These are phyloP conservation scores for Pterobdella sp. DNA, from an alignment of 2,888 invertebrate genomes.

Conservation along the genomic window DNA sequence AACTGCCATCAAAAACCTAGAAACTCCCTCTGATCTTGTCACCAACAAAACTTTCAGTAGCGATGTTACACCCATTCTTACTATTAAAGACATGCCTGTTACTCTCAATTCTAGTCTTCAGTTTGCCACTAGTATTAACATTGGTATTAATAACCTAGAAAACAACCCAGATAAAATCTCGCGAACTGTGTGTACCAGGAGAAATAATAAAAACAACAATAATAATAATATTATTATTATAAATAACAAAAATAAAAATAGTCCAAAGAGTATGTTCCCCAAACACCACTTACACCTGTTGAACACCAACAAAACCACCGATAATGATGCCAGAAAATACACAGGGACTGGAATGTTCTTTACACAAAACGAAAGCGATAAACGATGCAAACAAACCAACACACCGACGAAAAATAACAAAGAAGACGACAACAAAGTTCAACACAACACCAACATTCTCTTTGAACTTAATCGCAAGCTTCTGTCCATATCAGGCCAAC, in stretches of 20 bases:
- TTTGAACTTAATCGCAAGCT: background rate
- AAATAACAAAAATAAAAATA: constrained; percentile 6
- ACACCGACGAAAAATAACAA: background rate
- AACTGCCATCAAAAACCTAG: background rate
- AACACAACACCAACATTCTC: constrained; percentile 1
- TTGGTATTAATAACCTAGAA: background rate
- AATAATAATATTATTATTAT: background rate
- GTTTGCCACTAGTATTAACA: background rate
- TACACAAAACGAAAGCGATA: background rate
- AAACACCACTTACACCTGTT: too few relatives aligned
- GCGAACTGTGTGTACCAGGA: background rate
- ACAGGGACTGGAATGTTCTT: background rate
- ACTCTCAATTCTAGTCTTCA: background rate
- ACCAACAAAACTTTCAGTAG: background rate
- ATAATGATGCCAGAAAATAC: background rate
- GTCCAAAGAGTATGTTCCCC: too few relatives aligned
- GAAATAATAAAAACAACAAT: background rate
- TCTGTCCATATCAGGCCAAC: background rate
- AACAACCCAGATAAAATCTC: too few relatives aligned
- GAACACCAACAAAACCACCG: background rate
- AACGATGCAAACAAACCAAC: too few relatives aligned
- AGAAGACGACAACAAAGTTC: background rate
- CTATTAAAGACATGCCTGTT: background rate
- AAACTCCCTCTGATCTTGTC: background rate
- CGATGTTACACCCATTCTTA: background rate